Evolutionary conservation across 1,140 invertebrate genomes (phyloP).

Genomic region (Parasteatoda tepidariorum): DNA sequence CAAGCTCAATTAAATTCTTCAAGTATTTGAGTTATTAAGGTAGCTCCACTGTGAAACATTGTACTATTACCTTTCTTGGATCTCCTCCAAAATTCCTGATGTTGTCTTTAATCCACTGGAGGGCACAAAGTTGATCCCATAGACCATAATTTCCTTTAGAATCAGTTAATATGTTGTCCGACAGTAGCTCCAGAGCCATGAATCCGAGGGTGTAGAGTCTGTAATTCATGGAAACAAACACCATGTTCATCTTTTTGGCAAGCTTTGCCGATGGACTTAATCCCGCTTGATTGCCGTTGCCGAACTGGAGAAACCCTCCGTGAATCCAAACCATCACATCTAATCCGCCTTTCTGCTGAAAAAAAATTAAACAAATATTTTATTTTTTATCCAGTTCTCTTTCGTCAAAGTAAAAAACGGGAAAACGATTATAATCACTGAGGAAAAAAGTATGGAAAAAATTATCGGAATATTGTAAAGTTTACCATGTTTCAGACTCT

Average conservation of each 20-base stretch:
- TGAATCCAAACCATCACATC: conserved; percentile 95
- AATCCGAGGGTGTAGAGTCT: conserved; percentile 90
- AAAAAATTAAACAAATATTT: neutral
- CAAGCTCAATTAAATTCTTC: too few species aligned
- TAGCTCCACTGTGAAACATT: too few species aligned
- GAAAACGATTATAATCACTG: neutral
- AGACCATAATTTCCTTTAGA: conserved; percentile 71
- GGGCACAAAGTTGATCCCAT: conserved; percentile 69
- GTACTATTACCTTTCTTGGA: conserved; percentile 68
- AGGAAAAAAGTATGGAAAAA: neutral
- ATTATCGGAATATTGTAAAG: neutral
- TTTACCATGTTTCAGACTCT: too few species aligned
- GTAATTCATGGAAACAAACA: conserved; percentile 94
- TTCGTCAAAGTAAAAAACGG: neutral
- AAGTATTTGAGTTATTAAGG: too few species aligned
- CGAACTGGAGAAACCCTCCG: conserved; percentile 76
- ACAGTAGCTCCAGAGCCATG: conserved; percentile 59
- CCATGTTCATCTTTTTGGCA: conserved; percentile 71
- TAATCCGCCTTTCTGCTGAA: conserved; percentile 30
- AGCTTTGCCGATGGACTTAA: conserved; percentile 81
- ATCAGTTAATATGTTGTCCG: conserved; percentile 42
- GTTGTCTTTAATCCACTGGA: conserved; percentile 70
- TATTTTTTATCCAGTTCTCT: neutral
- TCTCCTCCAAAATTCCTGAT: conserved; percentile 70
- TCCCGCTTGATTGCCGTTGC: conserved; percentile 60